These are phyloP conservation scores for Bombylius discolor DNA, from an alignment of 2,888 invertebrate species.

Conservation along the genomic window DNA sequence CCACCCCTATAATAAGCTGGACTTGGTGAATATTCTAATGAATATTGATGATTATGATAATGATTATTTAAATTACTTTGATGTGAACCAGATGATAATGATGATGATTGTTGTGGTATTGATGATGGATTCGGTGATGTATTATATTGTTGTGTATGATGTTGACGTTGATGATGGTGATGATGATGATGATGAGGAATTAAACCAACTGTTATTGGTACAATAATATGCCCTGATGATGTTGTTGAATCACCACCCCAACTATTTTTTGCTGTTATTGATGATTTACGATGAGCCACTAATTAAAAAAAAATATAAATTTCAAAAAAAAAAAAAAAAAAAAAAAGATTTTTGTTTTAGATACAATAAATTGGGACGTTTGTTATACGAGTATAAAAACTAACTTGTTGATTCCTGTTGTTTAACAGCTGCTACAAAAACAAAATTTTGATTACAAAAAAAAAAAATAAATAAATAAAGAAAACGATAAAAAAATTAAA, in stretches of 20 bases:
- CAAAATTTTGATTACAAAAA: conserved; percentile 5
- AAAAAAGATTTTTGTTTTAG: not conserved
- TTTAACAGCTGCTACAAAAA: too few species aligned
- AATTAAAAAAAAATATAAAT: not conserved
- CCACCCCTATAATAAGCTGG: not conserved
- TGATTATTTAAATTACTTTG: conserved; percentile 1
- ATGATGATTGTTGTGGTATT: too few species aligned
- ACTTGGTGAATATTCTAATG: conserved; percentile 9
- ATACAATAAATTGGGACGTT: not conserved
- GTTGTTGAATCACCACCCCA: conserved; percentile 5
- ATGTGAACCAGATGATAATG: not conserved
- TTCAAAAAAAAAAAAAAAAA: too few species aligned
- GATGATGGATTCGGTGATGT: too few species aligned
- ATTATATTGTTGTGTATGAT: too few species aligned
- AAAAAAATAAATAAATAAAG: not conserved
- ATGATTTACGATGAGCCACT: conserved; percentile 13
- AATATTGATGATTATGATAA: conserved; percentile 4
- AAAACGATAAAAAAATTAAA: not conserved
- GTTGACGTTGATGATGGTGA: not conserved
- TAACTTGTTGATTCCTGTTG: conserved; percentile 11
- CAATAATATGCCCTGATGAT: conserved; percentile 8
- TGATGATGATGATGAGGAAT: conserved; percentile 8
- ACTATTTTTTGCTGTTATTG: conserved; percentile 10
- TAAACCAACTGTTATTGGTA: conserved; percentile 12
- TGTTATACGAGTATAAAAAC: not conserved